Evolutionary conservation across 2,797 vertebrate species (phyloP).

Genomic region (Columba guinea): DNA sequence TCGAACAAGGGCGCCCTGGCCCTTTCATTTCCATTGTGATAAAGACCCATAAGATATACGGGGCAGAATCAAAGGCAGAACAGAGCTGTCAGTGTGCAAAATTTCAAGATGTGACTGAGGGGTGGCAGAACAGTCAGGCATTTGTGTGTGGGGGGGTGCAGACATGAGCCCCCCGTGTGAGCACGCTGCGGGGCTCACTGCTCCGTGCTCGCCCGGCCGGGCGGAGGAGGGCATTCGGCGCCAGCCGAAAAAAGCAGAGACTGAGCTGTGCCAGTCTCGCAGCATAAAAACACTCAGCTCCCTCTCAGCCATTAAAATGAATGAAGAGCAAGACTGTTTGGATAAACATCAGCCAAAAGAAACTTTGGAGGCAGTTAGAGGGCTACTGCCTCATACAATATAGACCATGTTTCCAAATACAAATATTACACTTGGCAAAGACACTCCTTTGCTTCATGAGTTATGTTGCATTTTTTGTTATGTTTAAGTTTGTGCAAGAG

Average conservation of each 20-base stretch:
- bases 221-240: slow-evolving; percentile 7
- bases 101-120: background rate
- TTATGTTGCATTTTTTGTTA: slow-evolving; percentile 69
- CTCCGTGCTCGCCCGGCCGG: background rate
- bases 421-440: slow-evolving; percentile 82
- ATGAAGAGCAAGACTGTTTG: slow-evolving; percentile 75
- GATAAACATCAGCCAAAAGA: slow-evolving; percentile 74
- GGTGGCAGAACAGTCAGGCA: slow-evolving; percentile 3
- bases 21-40: background rate
- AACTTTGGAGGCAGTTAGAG: slow-evolving; percentile 71
- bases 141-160: background rate
- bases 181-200: background rate
- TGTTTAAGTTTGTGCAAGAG: slow-evolving; percentile 72
- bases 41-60: background rate
- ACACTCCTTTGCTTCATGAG: slow-evolving; percentile 67
- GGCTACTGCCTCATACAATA: slow-evolving; percentile 73
- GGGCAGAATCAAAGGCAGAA: background rate
- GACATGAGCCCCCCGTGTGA: background rate
- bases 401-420: slow-evolving; percentile 77
- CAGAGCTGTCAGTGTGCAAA: background rate
- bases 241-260: background rate
- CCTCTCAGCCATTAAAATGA: slow-evolving; percentile 66
- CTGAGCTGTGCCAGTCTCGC: slow-evolving; percentile 33
- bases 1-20: background rate
- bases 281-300: slow-evolving; percentile 60